Base-by-base conservation (phyloP, 2,113 vertebrate genomes). In the Macaca nemestrina region DNA sequence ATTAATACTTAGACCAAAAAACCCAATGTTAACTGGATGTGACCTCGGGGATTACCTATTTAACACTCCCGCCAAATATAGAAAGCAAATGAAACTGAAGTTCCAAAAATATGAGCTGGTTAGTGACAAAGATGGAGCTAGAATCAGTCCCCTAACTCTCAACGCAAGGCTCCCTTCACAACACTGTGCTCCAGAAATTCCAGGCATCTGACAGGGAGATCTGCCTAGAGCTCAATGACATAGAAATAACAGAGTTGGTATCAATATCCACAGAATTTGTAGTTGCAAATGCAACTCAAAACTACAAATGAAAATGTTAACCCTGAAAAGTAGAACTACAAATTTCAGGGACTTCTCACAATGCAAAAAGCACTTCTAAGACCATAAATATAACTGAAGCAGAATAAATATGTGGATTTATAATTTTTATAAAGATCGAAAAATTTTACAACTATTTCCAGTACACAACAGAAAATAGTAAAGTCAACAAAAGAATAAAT, bases 401-500 rank as follows among this genome's bases (percentile, higher is more conserved):
- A 83, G 25, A 94, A 89, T 59, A 12, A 59, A 87, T 55, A 89
- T 32, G 79, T 55, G 78, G 59, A 88, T 18, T 43, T 59, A 40
- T 2, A 83, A 75, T 16, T 84, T 85, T 76, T 48, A 35, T 20
- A 87, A 84, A 90, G 4, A 43, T 38, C 88, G 25, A 93, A 93
- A 94, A 94, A 40, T 55, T 18, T 79, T 75, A 50, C 20, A 55
- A 57, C 22, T 83, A 85, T 52, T 67, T 25, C 30, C 6, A 95
- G 13, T 23, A 4, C 13, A 23, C 79, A 78, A 93, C 1, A 90
- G 50, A 68, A 95, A 96, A 97, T 0, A 88, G 38, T 22, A 82
- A 82, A 78, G 14, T 75, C 67, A 72, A 78, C 78, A 72, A 90
- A 83, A 94, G 88, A 23, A 90, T 75, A 96, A 95, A 48, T 30